Percentiles rank a stretch among this genome's conserved stretches.
Conservation (phyloP, 2,113 vertebrate genomes). For the Alouatta palliata region DNA sequence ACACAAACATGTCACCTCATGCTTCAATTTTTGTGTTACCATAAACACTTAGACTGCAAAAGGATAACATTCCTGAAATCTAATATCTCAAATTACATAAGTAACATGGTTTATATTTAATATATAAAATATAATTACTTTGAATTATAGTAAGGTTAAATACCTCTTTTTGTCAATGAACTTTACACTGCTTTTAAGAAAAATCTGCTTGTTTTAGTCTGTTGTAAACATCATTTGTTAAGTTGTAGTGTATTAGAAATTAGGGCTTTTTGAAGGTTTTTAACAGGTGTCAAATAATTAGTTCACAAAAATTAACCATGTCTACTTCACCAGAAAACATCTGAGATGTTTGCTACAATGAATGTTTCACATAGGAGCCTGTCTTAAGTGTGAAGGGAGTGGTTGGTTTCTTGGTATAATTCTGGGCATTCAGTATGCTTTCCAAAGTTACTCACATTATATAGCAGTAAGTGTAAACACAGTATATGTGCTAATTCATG, state of each 20-base stretch:
- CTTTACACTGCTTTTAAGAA: too few species aligned
- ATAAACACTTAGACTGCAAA: constrained; percentile 38
- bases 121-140: neutral
- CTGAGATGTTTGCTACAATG: neutral
- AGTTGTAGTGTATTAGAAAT: constrained; percentile 42
- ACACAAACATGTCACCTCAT: neutral
- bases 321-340: constrained; percentile 32
- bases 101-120: neutral
- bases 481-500: neutral
- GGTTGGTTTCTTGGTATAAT: constrained; percentile 21
- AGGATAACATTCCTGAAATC: neutral
- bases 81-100: constrained; percentile 3
- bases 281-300: constrained; percentile 60
- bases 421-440: neutral
- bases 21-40: neutral
- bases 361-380: neutral
- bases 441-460: neutral
- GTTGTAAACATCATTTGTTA: constrained; percentile 4
- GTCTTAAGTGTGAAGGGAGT: constrained; percentile 33
- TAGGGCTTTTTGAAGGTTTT: constrained; percentile 45
- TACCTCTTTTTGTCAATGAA: neutral
- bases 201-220: neutral
- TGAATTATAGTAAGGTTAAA: constrained; percentile 30
- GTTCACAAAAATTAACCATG: constrained; percentile 39
- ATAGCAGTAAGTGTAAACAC: neutral